Percentiles rank a stretch among this genome's conserved stretches.
Evolutionary conservation across 2,888 invertebrate species (phyloP).

Genomic region (Abrostola triplasia): DNA sequence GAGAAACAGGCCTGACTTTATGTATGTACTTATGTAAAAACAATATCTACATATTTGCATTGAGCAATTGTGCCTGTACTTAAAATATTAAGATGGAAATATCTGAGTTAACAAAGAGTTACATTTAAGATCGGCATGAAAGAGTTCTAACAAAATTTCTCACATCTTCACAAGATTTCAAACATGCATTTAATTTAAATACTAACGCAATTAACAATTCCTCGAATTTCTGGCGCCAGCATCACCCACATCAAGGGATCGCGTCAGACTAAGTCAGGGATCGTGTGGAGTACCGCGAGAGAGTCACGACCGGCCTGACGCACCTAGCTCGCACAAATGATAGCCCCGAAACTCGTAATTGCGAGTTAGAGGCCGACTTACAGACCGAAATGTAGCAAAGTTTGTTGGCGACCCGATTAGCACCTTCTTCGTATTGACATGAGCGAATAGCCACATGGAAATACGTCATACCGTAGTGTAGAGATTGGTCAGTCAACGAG

Average conservation of each 20-base stretch:
- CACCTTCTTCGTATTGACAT: too few species aligned
- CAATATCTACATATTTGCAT: too few species aligned
- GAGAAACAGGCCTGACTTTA: too few species aligned
- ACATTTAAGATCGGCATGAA: not conserved
- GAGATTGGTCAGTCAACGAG: too few species aligned
- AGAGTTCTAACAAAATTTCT: not conserved
- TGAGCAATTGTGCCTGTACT: too few species aligned
- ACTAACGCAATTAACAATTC: slow-evolving; percentile 42
- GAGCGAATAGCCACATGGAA: too few species aligned
- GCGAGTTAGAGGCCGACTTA: slow-evolving; percentile 51
- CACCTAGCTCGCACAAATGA: slow-evolving; percentile 74
- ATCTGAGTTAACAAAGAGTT: slow-evolving; percentile 1
- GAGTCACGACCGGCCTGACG: slow-evolving; percentile 74
- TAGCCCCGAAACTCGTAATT: slow-evolving; percentile 76
- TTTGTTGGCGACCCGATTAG: too few species aligned
- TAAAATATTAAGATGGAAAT: not conserved
- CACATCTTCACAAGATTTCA: slow-evolving; percentile 8
- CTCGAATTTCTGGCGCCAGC: slow-evolving; percentile 48
- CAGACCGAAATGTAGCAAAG: not conserved
- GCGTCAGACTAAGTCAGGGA: slow-evolving; percentile 69
- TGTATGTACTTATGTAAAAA: too few species aligned
- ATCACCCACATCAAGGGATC: slow-evolving; percentile 45
- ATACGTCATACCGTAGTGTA: too few species aligned
- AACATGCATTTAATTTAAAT: slow-evolving; percentile 51
- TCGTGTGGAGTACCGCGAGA: slow-evolving; percentile 67